phyloP scores from a whole-genome alignment of 2,113 vertebrate genomes.

The Sylvietta virens region DNA sequence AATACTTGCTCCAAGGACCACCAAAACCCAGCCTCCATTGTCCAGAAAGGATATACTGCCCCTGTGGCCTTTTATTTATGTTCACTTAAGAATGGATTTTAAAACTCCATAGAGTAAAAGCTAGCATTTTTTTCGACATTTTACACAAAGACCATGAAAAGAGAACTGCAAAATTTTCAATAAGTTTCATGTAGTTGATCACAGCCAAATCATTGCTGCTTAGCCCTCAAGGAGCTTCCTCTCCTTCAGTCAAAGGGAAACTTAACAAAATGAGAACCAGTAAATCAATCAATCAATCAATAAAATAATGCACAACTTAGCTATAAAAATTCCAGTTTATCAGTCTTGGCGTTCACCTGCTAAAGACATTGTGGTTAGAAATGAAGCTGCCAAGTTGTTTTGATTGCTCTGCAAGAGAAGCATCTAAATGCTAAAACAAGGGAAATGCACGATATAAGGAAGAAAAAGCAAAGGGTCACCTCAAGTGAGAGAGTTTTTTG shows the following conservation, averaged over 20 bases:
- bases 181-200: not conserved
- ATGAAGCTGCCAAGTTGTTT: not conserved
- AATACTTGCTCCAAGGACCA: not conserved
- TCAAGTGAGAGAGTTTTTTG: not conserved
- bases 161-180: not conserved
- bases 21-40: not conserved
- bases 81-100: not conserved
- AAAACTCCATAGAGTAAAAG: not conserved
- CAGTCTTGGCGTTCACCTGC: not conserved
- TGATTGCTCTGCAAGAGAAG: not conserved
- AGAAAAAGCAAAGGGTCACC: not conserved
- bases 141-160: not conserved
- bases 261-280: not conserved
- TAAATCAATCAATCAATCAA: not conserved
- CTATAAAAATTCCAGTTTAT: not conserved
- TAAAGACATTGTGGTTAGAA: not conserved
- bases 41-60: not conserved
- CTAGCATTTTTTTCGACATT: not conserved
- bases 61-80: not conserved
- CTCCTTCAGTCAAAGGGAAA: not conserved
- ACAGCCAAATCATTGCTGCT: not conserved
- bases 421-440: not conserved
- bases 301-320: not conserved
- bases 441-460: fast-evolving
- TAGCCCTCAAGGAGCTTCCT: not conserved